These are phyloP conservation scores for Phlogophora meticulosa DNA, from an alignment of 2,888 invertebrate species.

Conservation along the genomic window DNA sequence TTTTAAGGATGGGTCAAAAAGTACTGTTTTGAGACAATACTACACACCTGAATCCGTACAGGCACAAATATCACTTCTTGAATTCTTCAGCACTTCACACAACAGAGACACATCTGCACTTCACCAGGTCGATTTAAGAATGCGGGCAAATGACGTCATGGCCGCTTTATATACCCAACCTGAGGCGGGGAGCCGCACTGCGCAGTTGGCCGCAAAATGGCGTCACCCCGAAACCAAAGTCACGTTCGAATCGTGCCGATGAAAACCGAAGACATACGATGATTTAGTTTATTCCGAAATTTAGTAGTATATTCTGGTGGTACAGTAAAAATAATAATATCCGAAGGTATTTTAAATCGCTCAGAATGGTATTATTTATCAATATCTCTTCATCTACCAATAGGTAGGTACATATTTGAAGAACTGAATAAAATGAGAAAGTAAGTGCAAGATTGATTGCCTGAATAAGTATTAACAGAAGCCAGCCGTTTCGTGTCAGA, in stretches of 20 bases:
- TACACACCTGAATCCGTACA: conserved; percentile 90
- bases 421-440: no score
- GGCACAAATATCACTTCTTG: conserved; percentile 81
- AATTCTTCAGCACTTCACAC: conserved; percentile 81
- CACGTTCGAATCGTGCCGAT: conserved; percentile 58
- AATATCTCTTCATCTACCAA: no score
- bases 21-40: conserved; percentile 82
- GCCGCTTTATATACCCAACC: conserved; percentile 76
- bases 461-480: no score
- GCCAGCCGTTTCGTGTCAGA: no score
- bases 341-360: conserved; percentile 3
- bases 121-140: conserved; percentile 74
- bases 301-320: conserved; percentile 1
- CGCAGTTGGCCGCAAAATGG: conserved; percentile 85
- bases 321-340: neutral
- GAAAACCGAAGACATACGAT: conserved; percentile 56
- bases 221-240: conserved; percentile 67
- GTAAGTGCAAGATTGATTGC: no score
- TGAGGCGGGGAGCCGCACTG: conserved; percentile 73
- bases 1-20: conserved; percentile 75
- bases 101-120: conserved; percentile 79
- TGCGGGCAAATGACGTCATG: conserved; percentile 84
- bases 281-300: conserved; percentile 44
- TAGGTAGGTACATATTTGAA: no score
- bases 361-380: neutral